Conservation (phyloP, 2,888 invertebrate species). For the Coelopa pilipes region DNA sequence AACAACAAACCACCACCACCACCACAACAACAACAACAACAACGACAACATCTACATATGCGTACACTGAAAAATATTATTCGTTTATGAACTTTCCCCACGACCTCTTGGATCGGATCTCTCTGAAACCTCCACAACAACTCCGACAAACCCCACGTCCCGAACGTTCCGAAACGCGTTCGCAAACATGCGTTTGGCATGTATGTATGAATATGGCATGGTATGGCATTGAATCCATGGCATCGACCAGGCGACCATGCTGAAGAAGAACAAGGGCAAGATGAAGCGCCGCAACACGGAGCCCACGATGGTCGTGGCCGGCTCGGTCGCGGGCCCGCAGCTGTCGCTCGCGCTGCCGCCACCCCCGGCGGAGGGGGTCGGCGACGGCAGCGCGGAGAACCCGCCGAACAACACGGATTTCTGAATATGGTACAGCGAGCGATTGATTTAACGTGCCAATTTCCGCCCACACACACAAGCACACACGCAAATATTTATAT, state of each 20-base stretch:
- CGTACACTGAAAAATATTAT: constrained; percentile 29
- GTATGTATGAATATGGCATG: background rate
- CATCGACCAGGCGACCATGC: constrained; percentile 90
- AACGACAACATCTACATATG: constrained; percentile 18
- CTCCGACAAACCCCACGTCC: constrained; percentile 4
- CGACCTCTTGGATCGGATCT: constrained; percentile 30
- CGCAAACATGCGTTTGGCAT: background rate
- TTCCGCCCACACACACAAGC: constrained; percentile 30
- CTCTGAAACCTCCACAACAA: background rate
- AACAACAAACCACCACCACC: constrained; percentile 16
- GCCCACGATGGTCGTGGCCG: constrained; percentile 75
- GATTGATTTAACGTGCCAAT: constrained; percentile 73
- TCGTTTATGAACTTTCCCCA: background rate
- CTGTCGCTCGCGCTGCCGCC: constrained; percentile 64
- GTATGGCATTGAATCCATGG: background rate
- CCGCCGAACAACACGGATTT: constrained; percentile 70
- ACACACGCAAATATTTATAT: too few species aligned
- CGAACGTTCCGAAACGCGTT: too few species aligned
- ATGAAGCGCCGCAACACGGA: constrained; percentile 96
- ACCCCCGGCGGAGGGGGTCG: constrained; percentile 52
- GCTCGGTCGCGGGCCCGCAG: constrained; percentile 62
- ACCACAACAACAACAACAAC: constrained; percentile 36
- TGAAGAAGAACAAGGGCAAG: constrained; percentile 97
- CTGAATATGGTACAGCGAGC: constrained; percentile 80
- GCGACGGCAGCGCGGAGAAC: constrained; percentile 62